phyloP scores from a whole-genome alignment of 2,797 vertebrate genomes.

The Phylloscopus collybita region DNA sequence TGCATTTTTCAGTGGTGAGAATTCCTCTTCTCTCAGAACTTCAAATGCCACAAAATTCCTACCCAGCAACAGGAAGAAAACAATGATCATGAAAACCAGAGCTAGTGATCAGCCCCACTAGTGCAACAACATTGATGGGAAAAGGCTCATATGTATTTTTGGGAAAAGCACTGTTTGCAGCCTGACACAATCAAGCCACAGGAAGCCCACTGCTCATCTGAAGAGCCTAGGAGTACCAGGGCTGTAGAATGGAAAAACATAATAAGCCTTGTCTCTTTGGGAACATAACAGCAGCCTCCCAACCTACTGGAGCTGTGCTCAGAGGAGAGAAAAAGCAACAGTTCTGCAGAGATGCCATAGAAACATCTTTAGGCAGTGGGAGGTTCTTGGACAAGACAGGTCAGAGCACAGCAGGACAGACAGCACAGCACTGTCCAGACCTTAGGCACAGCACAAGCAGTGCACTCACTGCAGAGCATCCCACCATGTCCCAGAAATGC shows the following conservation, averaged over 20 bases:
- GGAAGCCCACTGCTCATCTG: not conserved
- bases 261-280: not conserved
- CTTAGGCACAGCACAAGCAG: fast-evolving
- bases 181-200: not conserved
- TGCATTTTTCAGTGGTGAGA: slow-evolving; percentile 92
- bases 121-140: not conserved
- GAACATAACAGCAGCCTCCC: not conserved
- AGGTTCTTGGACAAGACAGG: not conserved
- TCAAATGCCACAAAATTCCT: slow-evolving; percentile 94
- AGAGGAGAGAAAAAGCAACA: not conserved
- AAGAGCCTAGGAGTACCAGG: not conserved
- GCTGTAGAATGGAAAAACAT: not conserved
- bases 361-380: not conserved
- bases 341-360: not conserved
- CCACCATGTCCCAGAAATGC: not conserved
- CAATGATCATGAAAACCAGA: not conserved
- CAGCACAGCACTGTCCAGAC: not conserved
- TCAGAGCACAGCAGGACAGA: not conserved
- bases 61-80: not conserved
- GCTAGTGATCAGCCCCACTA: not conserved
- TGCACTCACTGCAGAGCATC: not conserved
- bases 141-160: not conserved
- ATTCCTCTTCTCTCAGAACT: slow-evolving; percentile 91
- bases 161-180: not conserved
- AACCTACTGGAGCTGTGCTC: not conserved